These are phyloP conservation scores for Megaceryle alcyon DNA, from an alignment of 2,797 vertebrate species.

Conservation along the genomic window DNA sequence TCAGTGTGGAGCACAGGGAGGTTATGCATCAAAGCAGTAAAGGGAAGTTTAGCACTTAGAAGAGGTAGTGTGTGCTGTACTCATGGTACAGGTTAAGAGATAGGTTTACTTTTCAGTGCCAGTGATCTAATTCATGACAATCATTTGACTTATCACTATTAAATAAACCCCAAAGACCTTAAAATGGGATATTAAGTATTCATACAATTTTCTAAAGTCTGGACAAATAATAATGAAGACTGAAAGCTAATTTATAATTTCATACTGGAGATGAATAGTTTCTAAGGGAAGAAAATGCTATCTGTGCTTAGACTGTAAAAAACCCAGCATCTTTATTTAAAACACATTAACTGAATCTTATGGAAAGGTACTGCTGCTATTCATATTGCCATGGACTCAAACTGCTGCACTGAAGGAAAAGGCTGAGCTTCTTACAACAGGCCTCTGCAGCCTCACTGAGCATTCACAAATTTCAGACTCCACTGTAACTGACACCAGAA, in stretches of 20 bases:
- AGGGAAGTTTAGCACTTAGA: not conserved
- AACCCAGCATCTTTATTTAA: not conserved
- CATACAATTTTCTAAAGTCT: not conserved
- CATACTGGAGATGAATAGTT: not conserved
- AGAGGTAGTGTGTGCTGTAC: not conserved
- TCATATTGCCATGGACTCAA: not conserved
- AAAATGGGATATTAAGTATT: not conserved
- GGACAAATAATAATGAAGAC: not conserved
- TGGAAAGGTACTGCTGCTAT: not conserved
- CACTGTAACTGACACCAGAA: not conserved
- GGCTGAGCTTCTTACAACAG: not conserved
- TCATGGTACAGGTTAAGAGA: not conserved
- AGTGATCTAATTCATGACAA: not conserved
- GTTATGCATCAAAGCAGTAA: not conserved
- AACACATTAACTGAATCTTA: not conserved
- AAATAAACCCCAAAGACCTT: not conserved
- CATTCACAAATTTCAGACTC: not conserved
- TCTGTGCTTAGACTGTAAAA: not conserved
- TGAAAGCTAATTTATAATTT: not conserved
- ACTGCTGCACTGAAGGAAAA: not conserved
- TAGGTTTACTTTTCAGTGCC: not conserved
- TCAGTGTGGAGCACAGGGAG: not conserved
- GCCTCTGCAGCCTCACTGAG: not conserved
- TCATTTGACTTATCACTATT: not conserved
- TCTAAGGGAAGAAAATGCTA: not conserved